Evolutionary conservation across 2,113 vertebrate species (phyloP).

Genomic region (Dinomys branickii): DNA sequence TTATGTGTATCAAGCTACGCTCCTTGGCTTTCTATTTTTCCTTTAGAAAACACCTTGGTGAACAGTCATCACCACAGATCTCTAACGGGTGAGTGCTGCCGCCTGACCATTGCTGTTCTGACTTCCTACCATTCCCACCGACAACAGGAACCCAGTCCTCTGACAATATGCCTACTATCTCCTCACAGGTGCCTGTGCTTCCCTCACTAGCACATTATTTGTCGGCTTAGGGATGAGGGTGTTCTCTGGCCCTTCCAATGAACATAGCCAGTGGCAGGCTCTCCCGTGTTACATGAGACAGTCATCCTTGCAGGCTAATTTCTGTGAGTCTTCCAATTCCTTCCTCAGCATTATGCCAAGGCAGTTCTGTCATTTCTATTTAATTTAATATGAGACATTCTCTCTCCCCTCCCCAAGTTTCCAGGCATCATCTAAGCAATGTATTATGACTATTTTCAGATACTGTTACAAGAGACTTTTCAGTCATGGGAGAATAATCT

Average conservation of each 20-base stretch:
- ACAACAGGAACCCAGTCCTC: neutral
- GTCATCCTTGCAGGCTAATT: neutral
- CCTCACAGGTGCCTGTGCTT: neutral
- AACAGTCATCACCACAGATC: neutral
- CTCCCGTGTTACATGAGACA: neutral
- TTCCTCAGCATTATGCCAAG: constrained; percentile 48
- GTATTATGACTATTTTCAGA: neutral
- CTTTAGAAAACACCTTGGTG: neutral
- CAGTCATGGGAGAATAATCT: neutral
- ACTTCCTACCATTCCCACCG: neutral
- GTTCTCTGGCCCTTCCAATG: neutral
- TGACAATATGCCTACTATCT: neutral
- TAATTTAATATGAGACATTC: constrained; percentile 43
- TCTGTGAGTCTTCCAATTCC: constrained; percentile 26
- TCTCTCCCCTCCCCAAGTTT: neutral
- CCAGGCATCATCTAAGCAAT: neutral
- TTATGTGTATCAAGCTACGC: neutral
- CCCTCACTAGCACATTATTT: neutral
- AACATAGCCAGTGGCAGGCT: neutral
- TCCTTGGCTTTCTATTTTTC: neutral
- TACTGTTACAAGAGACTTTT: neutral
- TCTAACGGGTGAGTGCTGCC: too few species aligned
- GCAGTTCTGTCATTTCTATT: constrained; percentile 56
- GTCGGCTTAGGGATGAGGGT: neutral
- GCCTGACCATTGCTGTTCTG: neutral